Conservation (phyloP, 2,888 invertebrate species). For the Mesorhabditis spiculigera region DNA sequence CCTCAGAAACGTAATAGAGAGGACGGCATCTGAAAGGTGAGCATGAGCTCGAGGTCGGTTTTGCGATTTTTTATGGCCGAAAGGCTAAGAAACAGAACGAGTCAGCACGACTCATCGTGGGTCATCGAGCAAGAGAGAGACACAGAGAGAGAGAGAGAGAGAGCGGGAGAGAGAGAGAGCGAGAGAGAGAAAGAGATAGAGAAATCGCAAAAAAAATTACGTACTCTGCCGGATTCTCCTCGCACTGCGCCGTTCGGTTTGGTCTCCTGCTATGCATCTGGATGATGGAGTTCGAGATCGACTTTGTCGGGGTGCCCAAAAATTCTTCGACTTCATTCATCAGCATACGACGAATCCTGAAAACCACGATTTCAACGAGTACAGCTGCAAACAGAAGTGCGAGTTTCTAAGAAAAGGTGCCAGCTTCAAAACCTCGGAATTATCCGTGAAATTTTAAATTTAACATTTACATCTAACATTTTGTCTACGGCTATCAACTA, state of each 20-base stretch:
- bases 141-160: too few species aligned
- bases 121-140: too few species aligned
- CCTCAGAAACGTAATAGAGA: constrained; percentile 51
- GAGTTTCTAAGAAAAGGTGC: not conserved
- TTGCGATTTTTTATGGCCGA: too few species aligned
- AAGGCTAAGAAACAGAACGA: not conserved
- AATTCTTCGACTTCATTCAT: constrained; percentile 48
- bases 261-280: constrained; percentile 29
- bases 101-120: not conserved
- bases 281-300: constrained; percentile 10
- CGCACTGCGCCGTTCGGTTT: constrained; percentile 25
- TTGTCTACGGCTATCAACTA: too few species aligned
- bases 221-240: constrained; percentile 37
- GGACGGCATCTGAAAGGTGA: constrained; percentile 37
- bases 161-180: too few species aligned
- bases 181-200: too few species aligned
- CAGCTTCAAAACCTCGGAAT: not conserved
- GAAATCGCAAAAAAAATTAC: not conserved
- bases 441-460: not conserved
- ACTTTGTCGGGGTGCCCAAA: constrained; percentile 20
- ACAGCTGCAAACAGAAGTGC: not conserved
- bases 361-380: constrained; percentile 10
- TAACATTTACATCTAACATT: not conserved
- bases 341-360: constrained; percentile 49
- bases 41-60: too few species aligned